Percentiles rank a stretch among this genome's conserved stretches.
Conservation (phyloP, 2,888 invertebrate genomes). For the Gymnoscelis rufifasciata region DNA sequence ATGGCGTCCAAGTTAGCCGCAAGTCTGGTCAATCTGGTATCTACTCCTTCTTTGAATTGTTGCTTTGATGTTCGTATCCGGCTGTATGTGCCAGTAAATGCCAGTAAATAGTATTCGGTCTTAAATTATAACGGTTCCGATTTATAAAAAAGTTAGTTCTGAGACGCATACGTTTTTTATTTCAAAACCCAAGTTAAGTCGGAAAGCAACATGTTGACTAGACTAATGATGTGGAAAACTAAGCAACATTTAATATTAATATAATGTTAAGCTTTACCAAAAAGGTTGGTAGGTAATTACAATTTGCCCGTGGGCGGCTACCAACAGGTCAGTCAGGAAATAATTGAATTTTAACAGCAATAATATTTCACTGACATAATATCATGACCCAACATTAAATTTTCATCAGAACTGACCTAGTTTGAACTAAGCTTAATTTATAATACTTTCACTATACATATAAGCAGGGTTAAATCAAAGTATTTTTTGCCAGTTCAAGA, state of each 20-base stretch:
- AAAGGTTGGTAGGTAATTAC: too few species aligned
- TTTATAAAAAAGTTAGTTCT: too few species aligned
- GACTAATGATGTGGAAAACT: too few species aligned
- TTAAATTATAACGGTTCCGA: too few species aligned
- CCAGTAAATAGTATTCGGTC: neutral
- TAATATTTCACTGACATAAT: constrained; percentile 7
- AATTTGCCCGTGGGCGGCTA: neutral
- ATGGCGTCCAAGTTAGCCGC: constrained; percentile 33
- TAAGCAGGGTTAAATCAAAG: too few species aligned
- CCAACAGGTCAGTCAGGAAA: constrained; percentile 2
- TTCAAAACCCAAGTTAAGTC: too few species aligned
- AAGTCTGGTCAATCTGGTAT: constrained; percentile 18
- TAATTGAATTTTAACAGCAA: constrained; percentile 11
- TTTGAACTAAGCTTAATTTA: constrained; percentile 16
- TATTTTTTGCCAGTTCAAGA: too few species aligned
- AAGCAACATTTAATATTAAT: too few species aligned
- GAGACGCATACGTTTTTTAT: too few species aligned
- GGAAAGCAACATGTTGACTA: too few species aligned
- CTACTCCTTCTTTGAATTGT: constrained; percentile 24
- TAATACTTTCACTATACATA: constrained; percentile 11
- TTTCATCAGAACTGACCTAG: constrained; percentile 14
- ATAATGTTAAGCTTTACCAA: too few species aligned
- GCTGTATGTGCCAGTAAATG: constrained; percentile 3
- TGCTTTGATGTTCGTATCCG: constrained; percentile 21
- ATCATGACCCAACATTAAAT: constrained; percentile 6